These are phyloP conservation scores for Micrasema minimum DNA, from an alignment of 1,140 invertebrate species.

Conservation along the genomic window DNA sequence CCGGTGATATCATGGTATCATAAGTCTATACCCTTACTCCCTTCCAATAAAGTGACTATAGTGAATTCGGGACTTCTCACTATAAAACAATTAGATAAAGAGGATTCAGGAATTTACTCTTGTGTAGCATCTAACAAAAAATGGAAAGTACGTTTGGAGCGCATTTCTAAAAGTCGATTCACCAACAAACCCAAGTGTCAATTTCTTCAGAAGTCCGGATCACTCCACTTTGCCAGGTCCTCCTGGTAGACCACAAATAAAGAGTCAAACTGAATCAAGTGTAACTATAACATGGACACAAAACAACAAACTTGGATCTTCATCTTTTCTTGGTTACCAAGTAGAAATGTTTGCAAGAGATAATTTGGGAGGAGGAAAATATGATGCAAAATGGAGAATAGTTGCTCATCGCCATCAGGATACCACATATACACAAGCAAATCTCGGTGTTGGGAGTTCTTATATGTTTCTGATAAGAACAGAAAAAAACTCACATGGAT, in stretches of 20 bases:
- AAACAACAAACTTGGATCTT: conserved; percentile 80
- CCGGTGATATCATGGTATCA: conserved; percentile 89
- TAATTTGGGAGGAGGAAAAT: conserved; percentile 46
- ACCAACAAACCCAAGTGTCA: conserved; percentile 85
- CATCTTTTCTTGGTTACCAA: conserved; percentile 83
- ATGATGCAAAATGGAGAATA: conserved; percentile 68
- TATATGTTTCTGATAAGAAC: conserved; percentile 89
- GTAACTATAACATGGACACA: conserved; percentile 86
- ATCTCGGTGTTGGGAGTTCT: conserved; percentile 76
- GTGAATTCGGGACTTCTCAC: conserved; percentile 77
- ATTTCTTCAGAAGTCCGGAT: conserved; percentile 84
- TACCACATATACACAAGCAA: conserved; percentile 72
- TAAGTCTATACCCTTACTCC: conserved; percentile 76
- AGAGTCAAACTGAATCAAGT: conserved; percentile 79
- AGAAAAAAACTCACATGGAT: conserved; percentile 86
- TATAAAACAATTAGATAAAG: conserved; percentile 79
- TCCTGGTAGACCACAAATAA: conserved; percentile 77
- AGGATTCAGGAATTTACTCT: conserved; percentile 83
- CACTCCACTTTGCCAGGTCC: conserved; percentile 79
- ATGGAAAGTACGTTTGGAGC: conserved; percentile 88
- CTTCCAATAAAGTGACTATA: conserved; percentile 74
- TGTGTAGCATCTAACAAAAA: conserved; percentile 86
- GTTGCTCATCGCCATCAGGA: conserved; percentile 70
- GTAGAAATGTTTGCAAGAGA: conserved; percentile 74
- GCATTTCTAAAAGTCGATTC: conserved; percentile 81